A percentile compares a stretch with the other conserved stretches of the same genome.
Conservation (phyloP, 2,113 vertebrate species). For the Porphyrio hochstetteri region DNA sequence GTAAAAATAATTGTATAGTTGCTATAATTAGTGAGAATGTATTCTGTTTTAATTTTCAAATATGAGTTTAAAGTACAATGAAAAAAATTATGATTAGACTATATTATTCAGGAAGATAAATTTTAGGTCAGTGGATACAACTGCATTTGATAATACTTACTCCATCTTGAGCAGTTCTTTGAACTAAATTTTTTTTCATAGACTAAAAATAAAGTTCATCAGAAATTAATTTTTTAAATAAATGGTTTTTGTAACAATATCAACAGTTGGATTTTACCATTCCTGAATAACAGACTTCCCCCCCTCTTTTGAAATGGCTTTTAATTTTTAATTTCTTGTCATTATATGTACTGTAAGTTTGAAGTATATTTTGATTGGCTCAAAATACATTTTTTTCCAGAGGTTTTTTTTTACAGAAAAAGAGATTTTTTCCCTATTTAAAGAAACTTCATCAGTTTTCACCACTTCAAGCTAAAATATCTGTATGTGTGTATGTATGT, state of each 20-base stretch:
- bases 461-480: background rate
- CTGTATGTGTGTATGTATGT: accelerated
- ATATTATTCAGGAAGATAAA: background rate
- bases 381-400: background rate
- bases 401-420: background rate
- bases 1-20: background rate
- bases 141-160: background rate
- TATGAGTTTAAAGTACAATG: background rate
- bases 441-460: background rate
- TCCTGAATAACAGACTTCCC: background rate
- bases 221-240: background rate
- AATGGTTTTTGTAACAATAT: background rate
- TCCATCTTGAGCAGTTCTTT: background rate
- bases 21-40: background rate
- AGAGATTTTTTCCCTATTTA: background rate
- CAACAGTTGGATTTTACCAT: background rate
- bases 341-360: background rate
- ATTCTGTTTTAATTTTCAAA: background rate
- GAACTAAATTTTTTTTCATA: background rate
- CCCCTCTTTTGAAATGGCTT: background rate
- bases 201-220: background rate
- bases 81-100: background rate
- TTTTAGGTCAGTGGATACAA: background rate
- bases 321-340: background rate
- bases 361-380: background rate